Conservation (phyloP, 2,113 vertebrate species). For the Colistium nudipinnis region DNA sequence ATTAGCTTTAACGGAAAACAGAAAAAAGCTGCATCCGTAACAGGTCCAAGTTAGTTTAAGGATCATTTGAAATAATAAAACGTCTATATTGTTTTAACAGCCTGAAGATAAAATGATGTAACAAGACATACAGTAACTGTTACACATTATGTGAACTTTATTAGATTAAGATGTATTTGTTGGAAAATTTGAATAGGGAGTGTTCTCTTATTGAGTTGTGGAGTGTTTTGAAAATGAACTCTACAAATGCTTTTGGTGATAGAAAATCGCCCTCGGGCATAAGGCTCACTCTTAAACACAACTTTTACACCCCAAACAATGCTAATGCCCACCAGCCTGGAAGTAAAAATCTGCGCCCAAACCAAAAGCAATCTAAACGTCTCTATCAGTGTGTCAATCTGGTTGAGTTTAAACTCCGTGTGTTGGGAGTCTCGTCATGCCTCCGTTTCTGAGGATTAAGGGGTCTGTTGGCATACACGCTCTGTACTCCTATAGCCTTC, state of each 20-base stretch:
- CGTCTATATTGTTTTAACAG: conserved; percentile 12
- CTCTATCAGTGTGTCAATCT: conserved; percentile 63
- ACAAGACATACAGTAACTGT: neutral
- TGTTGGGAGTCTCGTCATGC: conserved; percentile 69
- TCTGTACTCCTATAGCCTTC: conserved; percentile 51
- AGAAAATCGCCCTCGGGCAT: conserved; percentile 16
- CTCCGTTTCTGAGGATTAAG: conserved; percentile 71
- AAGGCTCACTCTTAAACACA: conserved; percentile 35
- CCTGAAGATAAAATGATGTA: neutral
- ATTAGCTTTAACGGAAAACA: conserved; percentile 52
- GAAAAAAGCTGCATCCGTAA: conserved; percentile 14
- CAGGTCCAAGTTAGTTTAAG: conserved; percentile 26
- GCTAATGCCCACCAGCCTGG: conserved; percentile 1
- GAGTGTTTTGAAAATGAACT: conserved; percentile 33
- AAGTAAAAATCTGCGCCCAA: conserved; percentile 19
- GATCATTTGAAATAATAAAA: conserved; percentile 36
- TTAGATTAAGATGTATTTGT: neutral
- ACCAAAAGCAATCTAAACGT: conserved; percentile 54
- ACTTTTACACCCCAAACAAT: conserved; percentile 34
- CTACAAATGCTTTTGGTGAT: neutral
- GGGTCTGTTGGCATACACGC: conserved; percentile 60
- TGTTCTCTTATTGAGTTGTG: neutral
- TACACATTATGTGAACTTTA: neutral
- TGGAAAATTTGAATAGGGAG: neutral
- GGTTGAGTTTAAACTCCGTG: conserved; percentile 46